These are phyloP conservation scores for Phoebastria nigripes DNA, from an alignment of 2,797 vertebrate genomes.

Conservation along the genomic window DNA sequence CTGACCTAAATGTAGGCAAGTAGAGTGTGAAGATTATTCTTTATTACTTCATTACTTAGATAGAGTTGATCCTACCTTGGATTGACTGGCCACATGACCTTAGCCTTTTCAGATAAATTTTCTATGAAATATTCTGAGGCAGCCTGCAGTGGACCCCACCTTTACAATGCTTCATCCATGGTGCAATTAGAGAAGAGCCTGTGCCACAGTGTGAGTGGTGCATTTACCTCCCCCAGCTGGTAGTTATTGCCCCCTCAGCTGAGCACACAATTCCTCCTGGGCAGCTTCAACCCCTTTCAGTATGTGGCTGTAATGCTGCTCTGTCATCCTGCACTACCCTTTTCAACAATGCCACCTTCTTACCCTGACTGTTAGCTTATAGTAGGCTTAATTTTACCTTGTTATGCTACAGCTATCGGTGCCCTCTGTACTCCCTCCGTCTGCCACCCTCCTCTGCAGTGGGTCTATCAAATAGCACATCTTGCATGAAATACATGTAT, in stretches of 20 bases:
- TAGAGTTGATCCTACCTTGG: not conserved
- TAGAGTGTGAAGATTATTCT: not conserved
- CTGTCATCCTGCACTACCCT: not conserved
- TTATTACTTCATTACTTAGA: not conserved
- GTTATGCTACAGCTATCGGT: not conserved
- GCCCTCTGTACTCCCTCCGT: not conserved
- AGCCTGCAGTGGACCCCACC: not conserved
- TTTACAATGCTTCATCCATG: accelerated
- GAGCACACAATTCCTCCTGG: not conserved
- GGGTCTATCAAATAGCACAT: not conserved
- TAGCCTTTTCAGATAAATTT: not conserved
- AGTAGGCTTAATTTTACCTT: not conserved
- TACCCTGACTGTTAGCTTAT: not conserved
- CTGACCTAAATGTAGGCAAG: not conserved
- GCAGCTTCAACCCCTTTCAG: not conserved
- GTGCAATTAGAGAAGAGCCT: not conserved
- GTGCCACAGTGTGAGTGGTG: not conserved
- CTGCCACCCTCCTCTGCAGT: not conserved
- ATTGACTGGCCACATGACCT: not conserved
- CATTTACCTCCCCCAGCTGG: not conserved
- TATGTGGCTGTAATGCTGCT: not conserved
- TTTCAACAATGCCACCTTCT: not conserved
- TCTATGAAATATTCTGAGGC: not conserved
- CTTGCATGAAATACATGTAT: not conserved
- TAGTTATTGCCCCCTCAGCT: not conserved